phyloP scores from a whole-genome alignment of 2,888 invertebrate species.

The Eupithecia vulgata region DNA sequence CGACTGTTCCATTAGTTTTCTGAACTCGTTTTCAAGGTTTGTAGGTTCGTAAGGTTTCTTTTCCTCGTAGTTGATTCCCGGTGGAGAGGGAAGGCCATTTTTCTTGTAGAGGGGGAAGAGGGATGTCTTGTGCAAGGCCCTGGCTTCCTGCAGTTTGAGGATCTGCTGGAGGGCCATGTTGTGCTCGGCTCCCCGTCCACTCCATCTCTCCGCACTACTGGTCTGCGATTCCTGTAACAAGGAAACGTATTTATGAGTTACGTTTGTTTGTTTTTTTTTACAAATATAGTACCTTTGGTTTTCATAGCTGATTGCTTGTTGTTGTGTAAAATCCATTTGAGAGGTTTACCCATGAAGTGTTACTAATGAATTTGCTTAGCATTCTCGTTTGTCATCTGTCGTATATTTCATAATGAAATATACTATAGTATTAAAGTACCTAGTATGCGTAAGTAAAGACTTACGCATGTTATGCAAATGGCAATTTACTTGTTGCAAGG shows the following conservation, averaged over 20 bases:
- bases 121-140: conserved; percentile 86
- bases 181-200: conserved; percentile 95
- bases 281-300: not conserved
- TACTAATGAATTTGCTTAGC: conserved; percentile 10
- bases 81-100: conserved; percentile 78
- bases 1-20: conserved; percentile 84
- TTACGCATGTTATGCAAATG: conserved; percentile 5
- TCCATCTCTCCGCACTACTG: conserved; percentile 94
- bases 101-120: conserved; percentile 79
- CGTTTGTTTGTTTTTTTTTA: not conserved
- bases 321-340: not conserved
- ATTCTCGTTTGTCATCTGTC: conserved; percentile 6
- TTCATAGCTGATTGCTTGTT: not conserved
- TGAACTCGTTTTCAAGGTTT: conserved; percentile 83
- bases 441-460: not conserved
- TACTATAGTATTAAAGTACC: not conserved
- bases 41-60: conserved; percentile 68
- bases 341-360: not conserved
- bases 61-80: conserved; percentile 73
- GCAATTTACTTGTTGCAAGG: conserved; percentile 21
- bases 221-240: conserved; percentile 91
- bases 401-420: conserved; percentile 3
- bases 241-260: conserved; percentile 38
- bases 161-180: conserved; percentile 96
- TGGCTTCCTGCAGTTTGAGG: conserved; percentile 94